These are phyloP conservation scores for Chlorodrepanis virens DNA, from an alignment of 2,113 vertebrate species.

Conservation along the genomic window DNA sequence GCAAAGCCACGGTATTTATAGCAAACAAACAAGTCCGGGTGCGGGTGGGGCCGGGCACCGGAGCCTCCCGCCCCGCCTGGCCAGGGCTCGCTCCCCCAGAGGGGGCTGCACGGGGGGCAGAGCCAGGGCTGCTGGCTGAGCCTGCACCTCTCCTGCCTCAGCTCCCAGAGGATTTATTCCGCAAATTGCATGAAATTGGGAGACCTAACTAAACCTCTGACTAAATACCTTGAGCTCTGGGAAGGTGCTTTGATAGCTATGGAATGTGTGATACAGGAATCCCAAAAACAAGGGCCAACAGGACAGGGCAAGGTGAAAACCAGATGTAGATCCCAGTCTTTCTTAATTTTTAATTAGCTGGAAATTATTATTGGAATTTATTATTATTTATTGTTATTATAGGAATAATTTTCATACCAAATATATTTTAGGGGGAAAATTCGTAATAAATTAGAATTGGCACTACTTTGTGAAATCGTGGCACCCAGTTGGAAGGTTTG, in stretches of 20 bases:
- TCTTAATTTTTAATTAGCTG: background rate
- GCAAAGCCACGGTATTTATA: slow-evolving; percentile 42
- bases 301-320: background rate
- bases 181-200: background rate
- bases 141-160: background rate
- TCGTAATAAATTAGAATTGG: background rate
- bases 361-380: background rate
- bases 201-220: background rate
- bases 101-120: background rate
- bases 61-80: background rate
- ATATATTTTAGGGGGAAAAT: background rate
- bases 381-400: background rate
- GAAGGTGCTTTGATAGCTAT: background rate
- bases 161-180: background rate
- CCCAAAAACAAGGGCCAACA: background rate
- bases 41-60: background rate
- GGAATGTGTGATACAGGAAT: background rate
- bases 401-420: background rate
- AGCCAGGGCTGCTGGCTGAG: background rate
- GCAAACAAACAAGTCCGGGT: slow-evolving; percentile 8
- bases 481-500: background rate
- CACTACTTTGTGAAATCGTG: background rate
- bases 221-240: background rate
- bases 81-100: background rate
- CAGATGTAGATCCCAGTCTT: background rate